These are phyloP conservation scores for Penaeus indicus DNA, from an alignment of 1,140 invertebrate genomes.

Conservation along the genomic window DNA sequence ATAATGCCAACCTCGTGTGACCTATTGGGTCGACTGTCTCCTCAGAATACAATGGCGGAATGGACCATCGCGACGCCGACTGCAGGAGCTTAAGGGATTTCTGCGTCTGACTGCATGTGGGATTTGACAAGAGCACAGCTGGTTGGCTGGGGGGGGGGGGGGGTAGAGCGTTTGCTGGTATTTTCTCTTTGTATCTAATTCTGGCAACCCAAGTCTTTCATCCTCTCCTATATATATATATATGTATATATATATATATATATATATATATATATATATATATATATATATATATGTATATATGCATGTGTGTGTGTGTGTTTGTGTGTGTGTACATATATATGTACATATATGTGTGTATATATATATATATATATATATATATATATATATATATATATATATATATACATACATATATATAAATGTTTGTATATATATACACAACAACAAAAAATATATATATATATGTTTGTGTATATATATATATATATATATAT, in stretches of 20 bases:
- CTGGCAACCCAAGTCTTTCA: background rate
- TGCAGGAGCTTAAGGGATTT: background rate
- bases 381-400: slow-evolving; percentile 27
- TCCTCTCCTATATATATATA: too few species aligned
- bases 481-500: slow-evolving; percentile 15
- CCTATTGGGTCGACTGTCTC: too few species aligned
- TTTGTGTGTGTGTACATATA: background rate
- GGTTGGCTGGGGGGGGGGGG: background rate
- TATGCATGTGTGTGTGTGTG: slow-evolving; percentile 7
- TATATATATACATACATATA: slow-evolving; percentile 14
- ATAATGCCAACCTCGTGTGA: too few species aligned
- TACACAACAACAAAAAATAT: background rate
- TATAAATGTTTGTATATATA: background rate
- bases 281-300: slow-evolving; percentile 17
- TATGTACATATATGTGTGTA: too few species aligned
- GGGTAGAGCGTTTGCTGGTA: background rate
- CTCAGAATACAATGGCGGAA: too few species aligned
- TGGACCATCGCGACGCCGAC: too few species aligned
- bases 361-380: background rate
- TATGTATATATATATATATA: background rate
- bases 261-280: slow-evolving; percentile 3
- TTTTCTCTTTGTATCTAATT: background rate
- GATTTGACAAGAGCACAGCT: background rate
- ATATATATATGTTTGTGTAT: slow-evolving; percentile 5
- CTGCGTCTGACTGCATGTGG: background rate